A percentile compares a stretch with the other conserved stretches of the same genome.
phyloP scores from a whole-genome alignment of 2,113 vertebrate genomes.

The Chunga burmeisteri region DNA sequence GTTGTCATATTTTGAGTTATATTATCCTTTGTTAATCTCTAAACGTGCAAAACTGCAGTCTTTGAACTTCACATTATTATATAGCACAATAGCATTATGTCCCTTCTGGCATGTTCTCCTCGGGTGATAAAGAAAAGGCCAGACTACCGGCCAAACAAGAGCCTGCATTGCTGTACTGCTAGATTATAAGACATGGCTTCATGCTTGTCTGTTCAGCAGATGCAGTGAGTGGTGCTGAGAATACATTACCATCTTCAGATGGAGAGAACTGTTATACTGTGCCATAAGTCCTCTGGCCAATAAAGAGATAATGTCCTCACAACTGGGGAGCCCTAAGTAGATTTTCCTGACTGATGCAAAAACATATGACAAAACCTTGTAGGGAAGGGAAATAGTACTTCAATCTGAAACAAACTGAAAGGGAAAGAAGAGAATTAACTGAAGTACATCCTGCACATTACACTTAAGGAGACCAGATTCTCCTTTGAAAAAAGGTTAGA shows the following conservation, averaged over 20 bases:
- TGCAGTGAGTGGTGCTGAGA: background rate
- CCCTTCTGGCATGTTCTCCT: background rate
- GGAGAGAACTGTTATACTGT: background rate
- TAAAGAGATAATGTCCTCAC: background rate
- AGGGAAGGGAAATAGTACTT: background rate
- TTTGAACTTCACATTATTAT: background rate
- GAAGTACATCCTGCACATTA: background rate
- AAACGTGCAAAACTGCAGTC: background rate
- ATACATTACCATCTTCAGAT: background rate
- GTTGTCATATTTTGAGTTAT: background rate
- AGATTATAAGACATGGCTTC: background rate
- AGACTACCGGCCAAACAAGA: background rate
- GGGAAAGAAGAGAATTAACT: background rate
- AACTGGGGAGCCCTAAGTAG: background rate
- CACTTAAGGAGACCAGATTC: background rate
- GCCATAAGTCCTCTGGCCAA: background rate
- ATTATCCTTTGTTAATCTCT: background rate
- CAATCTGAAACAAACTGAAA: background rate
- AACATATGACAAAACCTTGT: background rate
- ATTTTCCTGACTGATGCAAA: background rate
- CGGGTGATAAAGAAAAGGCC: background rate
- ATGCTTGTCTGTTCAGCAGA: background rate
- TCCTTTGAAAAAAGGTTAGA: conserved; percentile 3
- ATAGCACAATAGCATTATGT: background rate
- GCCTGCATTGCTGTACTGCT: background rate